Evolutionary conservation across 2,113 vertebrate species (phyloP).

Genomic region (Malurus alboscapulatus): DNA sequence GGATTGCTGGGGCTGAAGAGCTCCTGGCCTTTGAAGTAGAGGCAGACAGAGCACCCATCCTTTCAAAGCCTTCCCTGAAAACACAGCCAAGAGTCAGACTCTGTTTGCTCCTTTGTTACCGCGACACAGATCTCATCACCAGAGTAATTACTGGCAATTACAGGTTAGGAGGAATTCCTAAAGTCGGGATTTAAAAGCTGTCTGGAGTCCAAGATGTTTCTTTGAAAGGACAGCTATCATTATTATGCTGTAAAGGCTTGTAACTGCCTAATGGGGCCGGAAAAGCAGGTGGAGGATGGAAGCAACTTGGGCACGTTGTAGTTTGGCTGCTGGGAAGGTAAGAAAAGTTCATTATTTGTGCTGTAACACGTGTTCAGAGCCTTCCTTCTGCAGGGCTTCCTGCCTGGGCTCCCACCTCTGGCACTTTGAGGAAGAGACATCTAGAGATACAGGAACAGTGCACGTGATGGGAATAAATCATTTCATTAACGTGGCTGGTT

Average conservation of each 20-base stretch:
- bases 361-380: fast-evolving
- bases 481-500: background rate
- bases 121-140: slow-evolving; percentile 20
- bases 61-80: slow-evolving; percentile 14
- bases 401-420: background rate
- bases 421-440: background rate
- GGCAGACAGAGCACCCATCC: background rate
- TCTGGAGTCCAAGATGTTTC: background rate
- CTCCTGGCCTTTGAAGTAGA: slow-evolving; percentile 38
- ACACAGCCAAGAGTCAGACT: background rate
- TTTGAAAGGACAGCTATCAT: background rate
- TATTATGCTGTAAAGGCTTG: background rate
- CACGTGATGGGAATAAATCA: background rate
- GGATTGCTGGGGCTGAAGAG: background rate
- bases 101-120: slow-evolving; percentile 8
- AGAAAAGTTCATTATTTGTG: background rate
- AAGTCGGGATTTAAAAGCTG: slow-evolving; percentile 41
- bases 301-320: fast-evolving
- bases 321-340: background rate
- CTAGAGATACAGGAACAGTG: background rate
- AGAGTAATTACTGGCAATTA: slow-evolving; percentile 55
- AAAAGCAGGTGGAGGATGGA: background rate
- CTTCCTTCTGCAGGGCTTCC: background rate
- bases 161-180: slow-evolving; percentile 34
- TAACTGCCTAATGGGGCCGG: background rate